Conservation (phyloP, 92 coral and sea anemone species). For the Palythoa grandiflora region DNA sequence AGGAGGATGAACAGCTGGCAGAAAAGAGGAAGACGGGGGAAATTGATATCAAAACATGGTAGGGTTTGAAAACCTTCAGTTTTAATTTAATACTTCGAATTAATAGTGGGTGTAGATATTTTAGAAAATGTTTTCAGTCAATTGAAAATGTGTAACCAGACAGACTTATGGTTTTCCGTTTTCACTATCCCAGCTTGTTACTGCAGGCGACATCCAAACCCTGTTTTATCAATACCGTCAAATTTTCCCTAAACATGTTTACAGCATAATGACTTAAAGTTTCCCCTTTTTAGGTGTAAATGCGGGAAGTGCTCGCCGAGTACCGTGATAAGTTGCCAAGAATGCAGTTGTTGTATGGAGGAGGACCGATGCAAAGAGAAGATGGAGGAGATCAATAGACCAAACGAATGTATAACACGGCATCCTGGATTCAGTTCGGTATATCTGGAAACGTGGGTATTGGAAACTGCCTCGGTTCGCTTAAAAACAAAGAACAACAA, state of each 20-base stretch:
- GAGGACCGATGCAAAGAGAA: slow-evolving; percentile 41
- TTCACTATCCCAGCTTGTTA: neutral
- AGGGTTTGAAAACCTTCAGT: slow-evolving; percentile 9
- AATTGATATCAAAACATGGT: slow-evolving; percentile 41
- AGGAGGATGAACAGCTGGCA: slow-evolving; percentile 27
- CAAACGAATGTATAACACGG: slow-evolving; percentile 44
- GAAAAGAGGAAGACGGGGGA: slow-evolving; percentile 48
- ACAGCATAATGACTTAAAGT: neutral
- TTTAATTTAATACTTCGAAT: neutral
- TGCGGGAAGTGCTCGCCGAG: slow-evolving; percentile 37
- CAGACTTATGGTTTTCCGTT: neutral
- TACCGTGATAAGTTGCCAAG: slow-evolving; percentile 38
- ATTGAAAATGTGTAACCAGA: neutral
- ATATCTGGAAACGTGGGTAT: slow-evolving; percentile 68
- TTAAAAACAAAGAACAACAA: slow-evolving; percentile 57
- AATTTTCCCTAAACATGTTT: neutral
- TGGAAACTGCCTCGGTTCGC: slow-evolving; percentile 64
- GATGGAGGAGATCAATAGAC: slow-evolving; percentile 40
- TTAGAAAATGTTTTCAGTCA: neutral
- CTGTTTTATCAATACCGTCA: neutral
- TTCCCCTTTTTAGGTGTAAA: slow-evolving; percentile 3
- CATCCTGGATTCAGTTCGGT: slow-evolving; percentile 69
- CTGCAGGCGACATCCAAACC: neutral
- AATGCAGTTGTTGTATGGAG: slow-evolving; percentile 57
- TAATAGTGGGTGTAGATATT: neutral